Base-by-base conservation (phyloP, 1,140 invertebrate genomes). In the Latrodectus geometricus region DNA sequence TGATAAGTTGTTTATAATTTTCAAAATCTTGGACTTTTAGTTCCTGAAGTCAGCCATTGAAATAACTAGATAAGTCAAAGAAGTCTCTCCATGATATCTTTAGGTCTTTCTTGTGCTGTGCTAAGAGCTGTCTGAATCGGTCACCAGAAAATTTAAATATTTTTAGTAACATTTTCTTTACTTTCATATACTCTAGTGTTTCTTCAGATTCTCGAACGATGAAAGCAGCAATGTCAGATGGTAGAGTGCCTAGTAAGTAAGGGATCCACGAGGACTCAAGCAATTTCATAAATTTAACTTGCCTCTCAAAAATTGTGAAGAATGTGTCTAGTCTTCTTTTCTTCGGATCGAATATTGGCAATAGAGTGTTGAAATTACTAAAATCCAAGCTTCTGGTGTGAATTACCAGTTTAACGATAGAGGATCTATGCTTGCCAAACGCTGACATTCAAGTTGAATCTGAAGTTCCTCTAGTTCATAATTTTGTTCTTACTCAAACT, bases 51-150 rank as follows among this genome's bases (percentile, higher is more conserved):
- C 23, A 72, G 35, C 35, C 35, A 23, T 72, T 23, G 23, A 72
- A 72, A 48, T 72, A 72, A 72, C 69, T 72, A 21, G 69, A 8
- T 35, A 72, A 23, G 21, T 72, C 20, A 48, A 72, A 72, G 69
- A 35, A 72, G 35, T 72, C 69, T 23, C 21, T n/a, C 20, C 69
- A 48, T 9, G 69, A 23, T 8, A n/a, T 72, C 21, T 72, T 9
- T 48, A 23, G 20, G 9, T 8, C 35, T 21, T 72, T 72, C 8
- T 23, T 5, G 15, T 72, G 69, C 21, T 23, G 23, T 23, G 23
- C 23, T 9, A 72, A 35, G 5, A 72, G 23, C 15, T 72, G n/a
- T 72, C 69, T 9, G 23, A 35, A 72, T 48, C 35, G 21, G 35
- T 72, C 4, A 72, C 20, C 69, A 35, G 69, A 4, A 21, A 72